A percentile compares a stretch with the other conserved stretches of the same genome.
Evolutionary conservation across 1,140 invertebrate genomes (phyloP).

Genomic region (Bombus polaris): DNA sequence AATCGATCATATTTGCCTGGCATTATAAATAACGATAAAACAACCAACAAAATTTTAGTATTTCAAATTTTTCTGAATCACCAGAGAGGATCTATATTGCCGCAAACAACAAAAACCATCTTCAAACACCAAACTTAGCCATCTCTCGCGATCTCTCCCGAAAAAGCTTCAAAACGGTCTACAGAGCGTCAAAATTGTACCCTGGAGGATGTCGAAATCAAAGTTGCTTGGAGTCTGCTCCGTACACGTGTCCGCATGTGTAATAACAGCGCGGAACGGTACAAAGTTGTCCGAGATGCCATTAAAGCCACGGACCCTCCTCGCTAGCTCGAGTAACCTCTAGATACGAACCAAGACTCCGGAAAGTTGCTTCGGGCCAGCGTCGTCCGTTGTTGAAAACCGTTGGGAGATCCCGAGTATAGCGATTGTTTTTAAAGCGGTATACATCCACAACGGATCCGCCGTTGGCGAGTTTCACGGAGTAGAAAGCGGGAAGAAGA

Average conservation of each 20-base stretch:
- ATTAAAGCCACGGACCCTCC: conserved; percentile 38
- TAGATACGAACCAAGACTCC: conserved; percentile 24
- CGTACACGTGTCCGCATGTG: conserved; percentile 14
- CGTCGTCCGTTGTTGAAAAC: conserved; percentile 34
- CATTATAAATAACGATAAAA: neutral
- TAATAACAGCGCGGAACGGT: conserved; percentile 24
- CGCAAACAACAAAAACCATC: neutral
- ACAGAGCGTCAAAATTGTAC: neutral
- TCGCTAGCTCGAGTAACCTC: neutral
- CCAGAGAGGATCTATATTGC: neutral
- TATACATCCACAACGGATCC: conserved; percentile 7
- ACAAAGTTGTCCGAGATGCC: conserved; percentile 40
- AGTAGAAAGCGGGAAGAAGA: neutral
- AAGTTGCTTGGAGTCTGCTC: neutral
- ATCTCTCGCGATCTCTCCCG: accelerated
- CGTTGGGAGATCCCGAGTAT: conserved; percentile 37
- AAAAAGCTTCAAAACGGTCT: neutral
- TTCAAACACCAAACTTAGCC: no score
- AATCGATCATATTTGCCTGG: neutral
- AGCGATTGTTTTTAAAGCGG: conserved; percentile 63
- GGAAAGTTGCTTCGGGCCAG: conserved; percentile 51
- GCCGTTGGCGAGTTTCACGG: conserved; percentile 37
- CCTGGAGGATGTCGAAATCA: neutral
- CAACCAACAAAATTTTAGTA: neutral
- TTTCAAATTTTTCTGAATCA: neutral